A percentile compares a stretch with the other conserved stretches of the same genome.
Conservation (phyloP, 2,797 vertebrate species). For the Vireo griseus region DNA sequence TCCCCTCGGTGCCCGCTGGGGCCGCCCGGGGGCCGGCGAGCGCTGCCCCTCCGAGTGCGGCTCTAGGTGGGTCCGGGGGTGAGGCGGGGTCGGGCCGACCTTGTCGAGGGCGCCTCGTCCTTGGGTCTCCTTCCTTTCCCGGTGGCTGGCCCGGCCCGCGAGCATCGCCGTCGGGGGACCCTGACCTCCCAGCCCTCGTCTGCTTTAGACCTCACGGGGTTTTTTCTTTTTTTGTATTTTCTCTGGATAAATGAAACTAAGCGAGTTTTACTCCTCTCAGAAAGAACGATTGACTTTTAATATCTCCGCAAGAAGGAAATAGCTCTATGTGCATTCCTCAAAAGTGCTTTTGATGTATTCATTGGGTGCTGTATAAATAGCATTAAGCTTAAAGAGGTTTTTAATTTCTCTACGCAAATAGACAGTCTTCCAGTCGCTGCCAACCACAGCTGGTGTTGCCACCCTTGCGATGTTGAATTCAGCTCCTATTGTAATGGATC, state of each 20-base stretch:
- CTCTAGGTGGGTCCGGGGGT: not conserved
- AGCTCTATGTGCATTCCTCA: not conserved
- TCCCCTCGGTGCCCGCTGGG: not conserved
- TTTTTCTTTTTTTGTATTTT: not conserved
- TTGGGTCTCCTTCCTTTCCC: slow-evolving; percentile 20
- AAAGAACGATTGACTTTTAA: not conserved
- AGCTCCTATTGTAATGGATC: not conserved
- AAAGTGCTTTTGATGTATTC: not conserved
- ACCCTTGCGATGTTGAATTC: not conserved
- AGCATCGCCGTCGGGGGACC: slow-evolving; percentile 25
- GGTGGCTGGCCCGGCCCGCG: not conserved
- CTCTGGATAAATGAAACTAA: not conserved
- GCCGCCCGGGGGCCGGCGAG: not conserved
- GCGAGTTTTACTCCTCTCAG: not conserved
- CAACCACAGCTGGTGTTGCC: not conserved
- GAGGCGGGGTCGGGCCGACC: not conserved
- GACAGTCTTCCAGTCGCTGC: not conserved
- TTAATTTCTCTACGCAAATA: not conserved
- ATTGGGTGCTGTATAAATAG: not conserved
- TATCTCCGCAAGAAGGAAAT: not conserved
- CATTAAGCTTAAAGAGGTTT: not conserved
- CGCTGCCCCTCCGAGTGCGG: not conserved
- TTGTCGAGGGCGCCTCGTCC: slow-evolving; percentile 49
- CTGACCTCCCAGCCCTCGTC: not conserved
- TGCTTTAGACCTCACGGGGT: not conserved